phyloP scores from a whole-genome alignment of 2,113 vertebrate genomes.

The Colossoma macropomum region DNA sequence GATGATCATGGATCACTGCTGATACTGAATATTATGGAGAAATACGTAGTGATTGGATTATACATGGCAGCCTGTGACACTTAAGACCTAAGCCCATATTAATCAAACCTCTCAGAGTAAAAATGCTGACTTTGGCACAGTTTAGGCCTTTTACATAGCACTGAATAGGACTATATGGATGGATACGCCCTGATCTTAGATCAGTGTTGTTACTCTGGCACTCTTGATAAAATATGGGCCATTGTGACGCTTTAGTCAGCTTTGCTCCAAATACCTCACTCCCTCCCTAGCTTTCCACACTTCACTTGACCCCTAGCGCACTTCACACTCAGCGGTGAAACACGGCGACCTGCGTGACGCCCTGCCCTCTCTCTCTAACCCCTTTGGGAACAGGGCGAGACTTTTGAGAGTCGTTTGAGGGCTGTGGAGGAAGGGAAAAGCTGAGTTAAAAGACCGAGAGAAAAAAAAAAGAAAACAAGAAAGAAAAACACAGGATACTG shows the following conservation, averaged over 20 bases:
- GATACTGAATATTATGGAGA: not conserved
- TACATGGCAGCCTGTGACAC: too few species aligned
- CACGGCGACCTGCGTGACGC: not conserved
- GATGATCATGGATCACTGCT: not conserved
- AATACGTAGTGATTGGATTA: too few species aligned
- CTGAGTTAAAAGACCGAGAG: not conserved
- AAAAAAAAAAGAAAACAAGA: constrained; percentile 7
- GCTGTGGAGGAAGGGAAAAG: constrained; percentile 28
- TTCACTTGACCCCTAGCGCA: constrained; percentile 8
- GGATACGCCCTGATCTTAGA: too few species aligned
- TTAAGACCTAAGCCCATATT: too few species aligned
- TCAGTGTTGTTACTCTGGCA: too few species aligned
- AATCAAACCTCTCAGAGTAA: too few species aligned
- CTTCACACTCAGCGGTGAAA: not conserved
- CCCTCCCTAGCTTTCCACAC: not conserved
- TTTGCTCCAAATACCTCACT: not conserved
- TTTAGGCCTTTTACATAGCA: too few species aligned
- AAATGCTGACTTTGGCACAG: too few species aligned
- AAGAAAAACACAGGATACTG: constrained; percentile 72
- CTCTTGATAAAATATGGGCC: too few species aligned
- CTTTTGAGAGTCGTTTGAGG: constrained; percentile 20
- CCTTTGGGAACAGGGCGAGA: not conserved
- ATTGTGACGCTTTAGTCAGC: not conserved
- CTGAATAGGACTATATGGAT: too few species aligned
- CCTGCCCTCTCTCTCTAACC: not conserved